Percentiles rank a stretch among this genome's conserved stretches.
phyloP scores from a whole-genome alignment of 2,888 invertebrate genomes.

The Saturnia pavonia region DNA sequence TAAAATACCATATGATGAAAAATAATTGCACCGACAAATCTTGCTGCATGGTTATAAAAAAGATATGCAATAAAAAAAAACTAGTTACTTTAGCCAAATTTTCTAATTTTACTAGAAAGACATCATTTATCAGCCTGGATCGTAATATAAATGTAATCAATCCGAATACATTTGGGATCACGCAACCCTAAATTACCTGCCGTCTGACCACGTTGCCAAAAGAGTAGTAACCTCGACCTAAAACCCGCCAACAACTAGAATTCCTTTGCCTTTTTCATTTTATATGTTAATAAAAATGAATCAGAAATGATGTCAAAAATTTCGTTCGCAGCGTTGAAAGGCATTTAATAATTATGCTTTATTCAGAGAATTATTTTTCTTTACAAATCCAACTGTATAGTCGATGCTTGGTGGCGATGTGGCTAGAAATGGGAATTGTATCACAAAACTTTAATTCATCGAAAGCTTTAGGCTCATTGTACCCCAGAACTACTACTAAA shows the following conservation, averaged over 20 bases:
- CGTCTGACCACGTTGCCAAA: slow-evolving; percentile 36
- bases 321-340: not conserved
- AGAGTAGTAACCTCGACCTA: slow-evolving; percentile 20
- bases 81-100: not conserved
- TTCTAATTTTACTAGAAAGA: slow-evolving; percentile 29
- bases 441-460: not conserved
- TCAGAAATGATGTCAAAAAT: not conserved
- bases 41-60: too few species aligned
- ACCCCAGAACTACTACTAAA: too few species aligned
- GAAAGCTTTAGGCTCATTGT: not conserved
- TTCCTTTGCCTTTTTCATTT: not conserved
- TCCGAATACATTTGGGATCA: slow-evolving; percentile 23
- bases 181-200: slow-evolving; percentile 30
- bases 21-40: too few species aligned
- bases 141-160: slow-evolving; percentile 6
- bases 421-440: too few species aligned
- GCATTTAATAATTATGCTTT: not conserved
- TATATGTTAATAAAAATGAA: slow-evolving; percentile 29
- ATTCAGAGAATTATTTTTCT: not conserved
- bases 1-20: not conserved
- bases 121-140: not conserved
- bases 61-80: too few species aligned
- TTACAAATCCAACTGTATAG: not conserved
- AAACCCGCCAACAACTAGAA: not conserved
- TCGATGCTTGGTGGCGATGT: too few species aligned